phyloP scores from a whole-genome alignment of 2,888 invertebrate genomes.

The Parnassius orleans region DNA sequence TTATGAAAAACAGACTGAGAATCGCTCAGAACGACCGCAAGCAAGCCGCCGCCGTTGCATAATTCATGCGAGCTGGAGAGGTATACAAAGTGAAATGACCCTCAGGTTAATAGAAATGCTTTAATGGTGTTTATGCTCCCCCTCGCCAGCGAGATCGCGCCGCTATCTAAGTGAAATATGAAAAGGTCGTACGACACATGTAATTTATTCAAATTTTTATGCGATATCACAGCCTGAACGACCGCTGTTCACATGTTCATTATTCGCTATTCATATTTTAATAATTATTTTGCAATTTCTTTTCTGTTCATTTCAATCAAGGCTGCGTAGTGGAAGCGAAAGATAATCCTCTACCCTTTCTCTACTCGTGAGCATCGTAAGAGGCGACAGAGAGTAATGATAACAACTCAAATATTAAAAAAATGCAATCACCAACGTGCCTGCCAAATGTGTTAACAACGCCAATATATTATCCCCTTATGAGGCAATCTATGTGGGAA shows the following conservation, averaged over 20 bases:
- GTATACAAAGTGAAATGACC: constrained; percentile 58
- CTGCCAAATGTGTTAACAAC: too few species aligned
- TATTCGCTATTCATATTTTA: not conserved
- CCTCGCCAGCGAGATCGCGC: constrained; percentile 10
- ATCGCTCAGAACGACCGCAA: not conserved
- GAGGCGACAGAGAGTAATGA: too few species aligned
- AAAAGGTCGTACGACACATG: constrained; percentile 22
- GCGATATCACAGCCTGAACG: not conserved
- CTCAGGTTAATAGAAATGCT: constrained; percentile 65
- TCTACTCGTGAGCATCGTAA: too few species aligned
- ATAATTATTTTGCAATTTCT: too few species aligned
- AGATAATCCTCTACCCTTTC: too few species aligned
- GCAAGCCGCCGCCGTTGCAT: constrained; percentile 40
- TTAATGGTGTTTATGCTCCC: constrained; percentile 44
- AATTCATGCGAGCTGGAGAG: constrained; percentile 47
- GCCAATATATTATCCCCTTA: too few species aligned
- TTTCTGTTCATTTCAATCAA: too few species aligned
- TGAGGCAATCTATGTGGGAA: too few species aligned
- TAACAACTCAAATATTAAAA: too few species aligned
- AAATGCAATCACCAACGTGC: too few species aligned
- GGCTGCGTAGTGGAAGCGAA: too few species aligned
- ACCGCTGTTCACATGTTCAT: not conserved
- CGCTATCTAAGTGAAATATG: constrained; percentile 6
- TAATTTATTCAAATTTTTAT: constrained; percentile 12
- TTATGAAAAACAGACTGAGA: constrained; percentile 10